A percentile compares a stretch with the other conserved stretches of the same genome.
These are phyloP conservation scores for Cheilosia variabilis DNA, from an alignment of 2,888 invertebrate genomes.

Conservation along the genomic window DNA sequence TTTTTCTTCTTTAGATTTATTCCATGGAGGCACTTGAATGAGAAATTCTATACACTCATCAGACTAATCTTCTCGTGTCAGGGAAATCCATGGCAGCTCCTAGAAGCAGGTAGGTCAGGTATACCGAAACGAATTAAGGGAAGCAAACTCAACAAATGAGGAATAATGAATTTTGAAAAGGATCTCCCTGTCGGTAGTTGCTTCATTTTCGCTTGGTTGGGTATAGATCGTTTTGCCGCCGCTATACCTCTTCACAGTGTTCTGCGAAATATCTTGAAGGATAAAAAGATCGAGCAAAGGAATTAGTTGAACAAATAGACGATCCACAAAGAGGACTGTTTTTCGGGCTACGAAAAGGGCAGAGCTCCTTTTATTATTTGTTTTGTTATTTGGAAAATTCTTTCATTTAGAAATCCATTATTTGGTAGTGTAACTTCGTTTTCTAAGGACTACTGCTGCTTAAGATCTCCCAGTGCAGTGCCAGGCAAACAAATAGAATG, in stretches of 20 bases:
- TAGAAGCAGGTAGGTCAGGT: slow-evolving; percentile 55
- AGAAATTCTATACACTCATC: slow-evolving; percentile 47
- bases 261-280: slow-evolving; percentile 46
- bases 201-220: slow-evolving; percentile 62
- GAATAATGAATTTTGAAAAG: slow-evolving; percentile 71
- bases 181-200: slow-evolving; percentile 60
- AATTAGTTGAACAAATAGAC: slow-evolving; percentile 72
- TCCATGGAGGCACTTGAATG: slow-evolving; percentile 69
- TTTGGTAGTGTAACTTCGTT: slow-evolving; percentile 71
- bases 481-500: slow-evolving; percentile 67
- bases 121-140: slow-evolving; percentile 67
- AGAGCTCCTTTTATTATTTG: slow-evolving; percentile 57
- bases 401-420: slow-evolving; percentile 71
- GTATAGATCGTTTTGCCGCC: slow-evolving; percentile 6
- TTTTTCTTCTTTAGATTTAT: slow-evolving; percentile 28
- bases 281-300: slow-evolving; percentile 68
- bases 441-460: slow-evolving; percentile 65
- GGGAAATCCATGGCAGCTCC: slow-evolving; percentile 44
- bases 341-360: slow-evolving; percentile 55
- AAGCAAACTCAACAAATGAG: slow-evolving; percentile 70
- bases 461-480: slow-evolving; percentile 64
- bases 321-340: slow-evolving; percentile 31
- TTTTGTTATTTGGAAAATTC: slow-evolving; percentile 62
- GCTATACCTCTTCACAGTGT: slow-evolving; percentile 1
- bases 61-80: slow-evolving; percentile 54